Evolutionary conservation across 2,797 vertebrate species (phyloP).

Genomic region (Kryptolebias ocellatus): DNA sequence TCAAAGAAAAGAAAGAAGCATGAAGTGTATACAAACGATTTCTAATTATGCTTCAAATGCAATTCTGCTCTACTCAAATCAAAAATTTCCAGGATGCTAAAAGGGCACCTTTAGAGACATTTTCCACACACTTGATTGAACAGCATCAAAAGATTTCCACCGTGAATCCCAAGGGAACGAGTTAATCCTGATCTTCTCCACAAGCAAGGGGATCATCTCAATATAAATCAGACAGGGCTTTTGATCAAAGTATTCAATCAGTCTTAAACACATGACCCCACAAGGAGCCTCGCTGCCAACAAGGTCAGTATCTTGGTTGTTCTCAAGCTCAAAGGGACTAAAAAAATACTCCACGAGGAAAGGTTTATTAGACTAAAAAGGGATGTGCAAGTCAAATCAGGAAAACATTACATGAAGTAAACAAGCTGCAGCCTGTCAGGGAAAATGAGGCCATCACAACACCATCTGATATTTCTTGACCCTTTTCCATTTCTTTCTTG

Average conservation of each 20-base stretch:
- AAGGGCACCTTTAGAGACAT: slow-evolving; percentile 64
- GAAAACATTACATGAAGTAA: background rate
- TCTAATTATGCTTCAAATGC: slow-evolving; percentile 46
- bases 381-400: background rate
- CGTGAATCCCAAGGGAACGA: slow-evolving; percentile 72
- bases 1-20: slow-evolving; percentile 23
- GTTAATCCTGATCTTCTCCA: slow-evolving; percentile 84
- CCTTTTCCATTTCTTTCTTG: slow-evolving; percentile 29
- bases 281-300: slow-evolving; percentile 50
- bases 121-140: slow-evolving; percentile 74
- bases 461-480: slow-evolving; percentile 46
- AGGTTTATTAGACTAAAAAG: slow-evolving; percentile 1
- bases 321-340: slow-evolving; percentile 11
- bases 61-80: slow-evolving; percentile 29
- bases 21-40: background rate
- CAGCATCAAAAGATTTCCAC: slow-evolving; percentile 79
- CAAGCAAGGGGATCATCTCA: slow-evolving; percentile 82
- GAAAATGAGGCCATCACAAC: slow-evolving; percentile 23
- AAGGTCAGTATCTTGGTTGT: slow-evolving; percentile 60
- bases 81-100: slow-evolving; percentile 55
- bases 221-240: slow-evolving; percentile 80
- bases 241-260: slow-evolving; percentile 82
- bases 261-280: slow-evolving; percentile 63
- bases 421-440: slow-evolving; percentile 15
- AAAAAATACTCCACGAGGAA: background rate